phyloP scores from a whole-genome alignment of 1,140 invertebrate species.

The Drosophila burlai region DNA sequence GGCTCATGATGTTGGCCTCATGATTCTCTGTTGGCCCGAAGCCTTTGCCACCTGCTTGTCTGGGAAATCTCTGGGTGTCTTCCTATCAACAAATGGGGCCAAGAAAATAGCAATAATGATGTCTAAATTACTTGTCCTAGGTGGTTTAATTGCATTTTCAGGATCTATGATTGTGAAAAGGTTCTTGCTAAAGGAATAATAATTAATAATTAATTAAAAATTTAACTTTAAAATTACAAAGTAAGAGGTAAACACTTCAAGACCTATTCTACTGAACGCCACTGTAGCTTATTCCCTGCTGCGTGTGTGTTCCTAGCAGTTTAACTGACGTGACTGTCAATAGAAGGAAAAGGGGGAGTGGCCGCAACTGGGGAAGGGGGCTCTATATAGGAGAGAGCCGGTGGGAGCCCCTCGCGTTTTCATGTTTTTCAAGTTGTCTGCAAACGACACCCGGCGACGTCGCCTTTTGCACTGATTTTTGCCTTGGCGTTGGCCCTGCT shows the following conservation, averaged over 20 bases:
- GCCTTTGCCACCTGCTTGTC: constrained; percentile 79
- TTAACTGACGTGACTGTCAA: constrained; percentile 80
- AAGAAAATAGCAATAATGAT: constrained; percentile 7
- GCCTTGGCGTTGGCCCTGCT: constrained; percentile 25
- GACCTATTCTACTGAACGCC: neutral
- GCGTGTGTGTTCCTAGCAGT: constrained; percentile 78
- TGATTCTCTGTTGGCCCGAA: constrained; percentile 59
- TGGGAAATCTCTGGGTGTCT: constrained; percentile 63
- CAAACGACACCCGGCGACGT: constrained; percentile 63
- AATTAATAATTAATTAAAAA: neutral
- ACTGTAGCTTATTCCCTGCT: constrained; percentile 25
- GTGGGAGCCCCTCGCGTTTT: constrained; percentile 27
- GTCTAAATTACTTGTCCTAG: neutral
- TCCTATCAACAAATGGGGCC: constrained; percentile 7
- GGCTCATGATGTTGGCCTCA: constrained; percentile 65
- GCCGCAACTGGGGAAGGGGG: neutral
- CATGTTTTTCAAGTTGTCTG: constrained; percentile 72
- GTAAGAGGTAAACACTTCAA: neutral
- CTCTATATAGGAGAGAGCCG: constrained; percentile 15
- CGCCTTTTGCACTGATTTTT: constrained; percentile 70
- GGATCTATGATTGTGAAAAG: neutral
- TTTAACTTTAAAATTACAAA: neutral
- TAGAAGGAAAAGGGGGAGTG: constrained; percentile 28
- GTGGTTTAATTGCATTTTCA: neutral
- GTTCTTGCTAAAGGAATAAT: too few relatives aligned